These are phyloP conservation scores for Manis crassicaudata DNA, from an alignment of 2,797 vertebrate species.

Conservation along the genomic window DNA sequence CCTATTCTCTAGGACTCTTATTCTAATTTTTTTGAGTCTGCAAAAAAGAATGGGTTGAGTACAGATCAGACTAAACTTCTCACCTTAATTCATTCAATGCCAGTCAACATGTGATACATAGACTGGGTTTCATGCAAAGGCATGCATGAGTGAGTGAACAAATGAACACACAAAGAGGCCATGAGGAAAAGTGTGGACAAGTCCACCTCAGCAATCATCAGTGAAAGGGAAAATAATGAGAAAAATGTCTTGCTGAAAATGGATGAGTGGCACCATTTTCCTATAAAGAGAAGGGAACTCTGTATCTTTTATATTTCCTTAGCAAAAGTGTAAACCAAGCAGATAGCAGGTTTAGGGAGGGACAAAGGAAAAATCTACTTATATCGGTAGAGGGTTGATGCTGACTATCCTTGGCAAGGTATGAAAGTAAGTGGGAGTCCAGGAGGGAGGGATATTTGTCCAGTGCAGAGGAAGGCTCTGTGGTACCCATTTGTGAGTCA, in stretches of 20 bases:
- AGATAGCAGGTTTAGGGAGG: background rate
- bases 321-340: background rate
- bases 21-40: background rate
- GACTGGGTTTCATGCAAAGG: background rate
- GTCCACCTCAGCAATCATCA: background rate
- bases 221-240: slow-evolving; percentile 26
- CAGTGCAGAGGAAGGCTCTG: background rate
- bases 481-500: background rate
- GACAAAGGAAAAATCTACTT: slow-evolving; percentile 18
- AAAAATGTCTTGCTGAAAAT: slow-evolving; percentile 21
- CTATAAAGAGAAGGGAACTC: background rate
- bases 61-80: slow-evolving; percentile 13
- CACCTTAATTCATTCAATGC: background rate
- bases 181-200: background rate
- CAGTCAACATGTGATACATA: background rate
- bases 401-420: background rate
- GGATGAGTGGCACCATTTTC: background rate
- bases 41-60: background rate
- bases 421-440: background rate
- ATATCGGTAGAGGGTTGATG: background rate
- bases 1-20: slow-evolving; percentile 24
- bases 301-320: slow-evolving; percentile 14
- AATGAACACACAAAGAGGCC: background rate
- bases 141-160: background rate
- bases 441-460: background rate